phyloP scores from a whole-genome alignment of 2,113 vertebrate species.

The Suricata suricatta region DNA sequence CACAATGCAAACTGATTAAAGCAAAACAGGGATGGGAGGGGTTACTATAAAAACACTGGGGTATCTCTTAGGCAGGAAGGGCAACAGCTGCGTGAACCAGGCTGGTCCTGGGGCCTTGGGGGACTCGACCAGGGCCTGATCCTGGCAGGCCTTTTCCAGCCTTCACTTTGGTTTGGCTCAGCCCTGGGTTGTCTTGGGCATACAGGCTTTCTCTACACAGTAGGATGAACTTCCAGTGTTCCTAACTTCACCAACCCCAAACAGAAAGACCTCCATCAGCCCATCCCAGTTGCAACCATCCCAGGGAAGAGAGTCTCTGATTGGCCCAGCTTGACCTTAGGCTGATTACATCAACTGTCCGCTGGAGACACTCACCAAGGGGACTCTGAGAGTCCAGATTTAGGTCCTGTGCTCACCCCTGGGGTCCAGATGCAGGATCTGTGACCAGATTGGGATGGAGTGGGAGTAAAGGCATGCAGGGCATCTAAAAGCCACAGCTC shows the following conservation, averaged over 20 bases:
- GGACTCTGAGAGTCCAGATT: neutral
- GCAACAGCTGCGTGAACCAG: fast-evolving
- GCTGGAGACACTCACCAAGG: neutral
- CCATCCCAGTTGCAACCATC: neutral
- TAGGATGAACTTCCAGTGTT: neutral
- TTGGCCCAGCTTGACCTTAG: neutral
- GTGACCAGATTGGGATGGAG: neutral
- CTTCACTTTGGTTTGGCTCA: neutral
- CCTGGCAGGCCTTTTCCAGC: neutral
- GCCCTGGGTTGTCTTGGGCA: neutral
- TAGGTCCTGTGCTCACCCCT: neutral
- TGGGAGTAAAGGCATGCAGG: neutral
- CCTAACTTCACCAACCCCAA: neutral
- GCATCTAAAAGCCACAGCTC: neutral
- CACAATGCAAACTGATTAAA: neutral
- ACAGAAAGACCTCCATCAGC: neutral
- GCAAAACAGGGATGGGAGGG: neutral
- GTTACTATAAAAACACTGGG: neutral
- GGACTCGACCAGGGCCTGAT: neutral
- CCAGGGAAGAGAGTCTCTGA: neutral
- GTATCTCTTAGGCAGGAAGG: neutral
- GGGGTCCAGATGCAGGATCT: neutral
- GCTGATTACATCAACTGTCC: neutral
- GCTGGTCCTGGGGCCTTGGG: neutral
- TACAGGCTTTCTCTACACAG: neutral